These are phyloP conservation scores for Drosophila setosimentum DNA, from an alignment of 2,888 invertebrate genomes.

Conservation along the genomic window DNA sequence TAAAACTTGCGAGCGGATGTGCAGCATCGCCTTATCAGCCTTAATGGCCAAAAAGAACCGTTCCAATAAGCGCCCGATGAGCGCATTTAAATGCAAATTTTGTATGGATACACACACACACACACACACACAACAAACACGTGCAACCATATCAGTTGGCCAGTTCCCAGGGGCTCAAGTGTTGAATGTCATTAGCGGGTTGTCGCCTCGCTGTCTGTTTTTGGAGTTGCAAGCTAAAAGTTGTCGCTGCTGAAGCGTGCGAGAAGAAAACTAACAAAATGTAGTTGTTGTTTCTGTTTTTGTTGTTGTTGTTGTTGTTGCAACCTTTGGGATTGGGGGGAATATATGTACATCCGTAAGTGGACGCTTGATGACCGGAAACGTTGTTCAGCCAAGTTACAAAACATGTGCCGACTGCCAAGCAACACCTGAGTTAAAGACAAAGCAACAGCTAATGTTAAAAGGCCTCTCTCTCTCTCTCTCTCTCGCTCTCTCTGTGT, in stretches of 20 bases:
- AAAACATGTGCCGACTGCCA: slow-evolving; percentile 56
- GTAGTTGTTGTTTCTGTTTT: slow-evolving; percentile 14
- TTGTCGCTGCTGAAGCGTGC: slow-evolving; percentile 55
- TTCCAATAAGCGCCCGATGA: slow-evolving; percentile 49
- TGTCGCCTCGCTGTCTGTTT: slow-evolving; percentile 68
- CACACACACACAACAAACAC: slow-evolving; percentile 15
- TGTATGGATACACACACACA: slow-evolving; percentile 7
- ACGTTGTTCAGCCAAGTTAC: slow-evolving; percentile 64
- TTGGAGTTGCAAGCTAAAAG: slow-evolving; percentile 23
- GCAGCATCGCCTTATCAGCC: slow-evolving; percentile 37
- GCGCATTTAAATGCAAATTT: slow-evolving; percentile 72
- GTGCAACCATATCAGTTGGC: slow-evolving; percentile 1
- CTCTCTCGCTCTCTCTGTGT: not conserved
- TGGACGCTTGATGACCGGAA: slow-evolving; percentile 79
- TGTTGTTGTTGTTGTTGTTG: slow-evolving; percentile 44
- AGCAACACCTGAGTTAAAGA: slow-evolving; percentile 55
- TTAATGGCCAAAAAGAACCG: slow-evolving; percentile 45
- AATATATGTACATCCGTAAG: slow-evolving; percentile 61
- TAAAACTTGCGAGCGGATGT: slow-evolving; percentile 44
- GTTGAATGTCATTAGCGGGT: slow-evolving; percentile 71
- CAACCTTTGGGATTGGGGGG: slow-evolving; percentile 39
- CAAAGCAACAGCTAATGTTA: slow-evolving; percentile 2
- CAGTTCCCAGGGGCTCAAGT: slow-evolving; percentile 45
- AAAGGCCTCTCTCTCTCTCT: not conserved
- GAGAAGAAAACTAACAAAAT: slow-evolving; percentile 62